Evolutionary conservation across 2,888 invertebrate species (phyloP), one percentile per base, ranked within the genome.

Genomic region (Cerastis rubricosa): DNA sequence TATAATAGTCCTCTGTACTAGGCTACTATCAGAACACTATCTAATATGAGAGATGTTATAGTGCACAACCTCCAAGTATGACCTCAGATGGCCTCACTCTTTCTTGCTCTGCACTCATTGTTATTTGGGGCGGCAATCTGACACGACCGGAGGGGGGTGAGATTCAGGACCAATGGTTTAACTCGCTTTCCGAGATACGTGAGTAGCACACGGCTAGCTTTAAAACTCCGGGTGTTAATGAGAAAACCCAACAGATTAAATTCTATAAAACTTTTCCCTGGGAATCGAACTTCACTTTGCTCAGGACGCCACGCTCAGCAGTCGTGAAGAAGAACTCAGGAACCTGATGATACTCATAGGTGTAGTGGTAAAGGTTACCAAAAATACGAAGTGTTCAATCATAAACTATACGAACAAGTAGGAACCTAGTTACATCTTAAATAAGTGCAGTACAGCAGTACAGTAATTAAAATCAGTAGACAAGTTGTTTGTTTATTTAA

Each of bases 401-500:
- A 29, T 25, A 29, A 2, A 17, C 3, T 35, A 40, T 12, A 65
- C 17, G 35, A 54, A 35, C 9, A n/a, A 43, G 25, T n/a, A 35
- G 35, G 3, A 2, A n/a, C n/a, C 11, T 25, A 64, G 9, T 11
- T 49, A 40, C 25, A 69, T 17, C 11, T 59, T 14, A n/a, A n/a
- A 22, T 71, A 47, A 79, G 40, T 35, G 19, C 29, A 54, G 29
- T 22, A n/a, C n/a, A n/a, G 11, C 40, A 40, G 40, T 40, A 63
- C 29, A 68, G 35, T 68, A 12, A 74, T 74, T 65, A 66, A 69
- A 68, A 68, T 74, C 64, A 40, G 59, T 54, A 35, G 29, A 22
- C 35, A 22, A 47, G n/a, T 64, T 43, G 69, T 51, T 74, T 83
- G 43, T 83, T 70, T 74, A 80, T 79, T 68, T 29, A 29, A 43